Conservation (phyloP, 1,140 invertebrate genomes). For the Gryon sp. region DNA sequence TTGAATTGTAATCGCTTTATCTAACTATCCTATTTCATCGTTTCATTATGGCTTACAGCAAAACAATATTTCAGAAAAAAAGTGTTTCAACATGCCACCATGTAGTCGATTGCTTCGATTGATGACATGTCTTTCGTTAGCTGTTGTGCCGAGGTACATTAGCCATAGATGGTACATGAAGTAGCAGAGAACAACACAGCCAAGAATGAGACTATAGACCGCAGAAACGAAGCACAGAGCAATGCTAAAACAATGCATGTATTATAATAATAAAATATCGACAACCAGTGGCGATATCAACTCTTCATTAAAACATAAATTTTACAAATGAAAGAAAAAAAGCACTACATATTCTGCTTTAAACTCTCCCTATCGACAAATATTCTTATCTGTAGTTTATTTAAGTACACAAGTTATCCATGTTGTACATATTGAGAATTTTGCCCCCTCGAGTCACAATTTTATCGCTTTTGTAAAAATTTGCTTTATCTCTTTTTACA, state of each 20-base stretch:
- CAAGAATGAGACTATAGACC: conserved; percentile 76
- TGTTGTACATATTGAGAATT: neutral
- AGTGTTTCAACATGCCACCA: conserved; percentile 67
- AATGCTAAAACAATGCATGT: conserved; percentile 63
- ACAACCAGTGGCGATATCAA: conserved; percentile 30
- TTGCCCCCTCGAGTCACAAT: conserved; percentile 1
- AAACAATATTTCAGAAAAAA: conserved; percentile 68
- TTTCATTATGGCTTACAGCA: conserved; percentile 70
- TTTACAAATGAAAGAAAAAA: too few species aligned
- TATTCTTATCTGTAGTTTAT: conserved; percentile 58
- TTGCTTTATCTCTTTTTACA: too few species aligned
- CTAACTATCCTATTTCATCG: too few species aligned
- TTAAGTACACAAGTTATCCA: conserved; percentile 13
- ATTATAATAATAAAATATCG: conserved; percentile 43
- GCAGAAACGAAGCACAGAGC: conserved; percentile 77
- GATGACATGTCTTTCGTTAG: conserved; percentile 69
- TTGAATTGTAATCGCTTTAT: too few species aligned
- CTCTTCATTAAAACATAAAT: conserved; percentile 13
- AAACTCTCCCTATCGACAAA: conserved; percentile 48
- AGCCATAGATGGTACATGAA: conserved; percentile 76
- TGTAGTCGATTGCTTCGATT: conserved; percentile 58
- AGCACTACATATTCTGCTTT: conserved; percentile 62
- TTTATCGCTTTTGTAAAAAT: too few species aligned
- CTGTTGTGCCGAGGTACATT: conserved; percentile 72
- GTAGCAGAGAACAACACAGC: conserved; percentile 71